These are phyloP conservation scores for Octodon degus DNA, from an alignment of 2,113 vertebrate genomes.

Conservation along the genomic window DNA sequence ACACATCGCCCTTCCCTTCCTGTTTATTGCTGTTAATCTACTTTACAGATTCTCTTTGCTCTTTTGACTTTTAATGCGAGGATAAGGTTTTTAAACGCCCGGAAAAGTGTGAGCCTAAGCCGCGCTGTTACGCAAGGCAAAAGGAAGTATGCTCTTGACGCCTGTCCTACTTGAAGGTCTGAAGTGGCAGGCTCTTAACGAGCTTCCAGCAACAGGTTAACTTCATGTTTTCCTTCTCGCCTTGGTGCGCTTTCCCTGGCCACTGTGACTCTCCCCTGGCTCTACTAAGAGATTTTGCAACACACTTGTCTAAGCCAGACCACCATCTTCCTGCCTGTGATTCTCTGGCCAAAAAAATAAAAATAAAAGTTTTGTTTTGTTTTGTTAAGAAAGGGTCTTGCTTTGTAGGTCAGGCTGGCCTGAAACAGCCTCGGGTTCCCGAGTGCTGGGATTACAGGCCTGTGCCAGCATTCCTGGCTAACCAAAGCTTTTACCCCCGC, in stretches of 20 bases:
- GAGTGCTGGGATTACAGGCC: background rate
- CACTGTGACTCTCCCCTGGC: background rate
- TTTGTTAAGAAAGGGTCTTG: background rate
- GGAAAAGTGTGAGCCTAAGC: background rate
- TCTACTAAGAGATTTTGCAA: background rate
- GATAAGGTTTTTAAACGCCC: background rate
- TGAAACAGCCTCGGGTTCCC: background rate
- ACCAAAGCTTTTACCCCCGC: background rate
- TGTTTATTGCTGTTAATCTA: slow-evolving; percentile 5
- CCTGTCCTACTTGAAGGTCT: background rate
- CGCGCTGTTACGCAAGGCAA: background rate
- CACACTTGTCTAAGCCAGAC: background rate
- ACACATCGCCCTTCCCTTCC: background rate
- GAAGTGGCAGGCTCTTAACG: background rate
- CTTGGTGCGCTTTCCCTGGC: background rate
- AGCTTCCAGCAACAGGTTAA: background rate
- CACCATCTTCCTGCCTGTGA: background rate
- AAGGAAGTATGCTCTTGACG: background rate
- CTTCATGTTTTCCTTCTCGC: background rate
- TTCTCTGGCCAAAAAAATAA: background rate
- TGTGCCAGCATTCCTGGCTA: background rate
- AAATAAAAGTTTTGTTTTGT: background rate
- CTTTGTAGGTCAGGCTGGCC: background rate
- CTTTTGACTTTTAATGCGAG: slow-evolving; percentile 20
- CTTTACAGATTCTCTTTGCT: background rate